Percentiles rank a stretch among this genome's conserved stretches.
Conservation (phyloP, 1,140 invertebrate genomes). For the Saccostrea echinata region DNA sequence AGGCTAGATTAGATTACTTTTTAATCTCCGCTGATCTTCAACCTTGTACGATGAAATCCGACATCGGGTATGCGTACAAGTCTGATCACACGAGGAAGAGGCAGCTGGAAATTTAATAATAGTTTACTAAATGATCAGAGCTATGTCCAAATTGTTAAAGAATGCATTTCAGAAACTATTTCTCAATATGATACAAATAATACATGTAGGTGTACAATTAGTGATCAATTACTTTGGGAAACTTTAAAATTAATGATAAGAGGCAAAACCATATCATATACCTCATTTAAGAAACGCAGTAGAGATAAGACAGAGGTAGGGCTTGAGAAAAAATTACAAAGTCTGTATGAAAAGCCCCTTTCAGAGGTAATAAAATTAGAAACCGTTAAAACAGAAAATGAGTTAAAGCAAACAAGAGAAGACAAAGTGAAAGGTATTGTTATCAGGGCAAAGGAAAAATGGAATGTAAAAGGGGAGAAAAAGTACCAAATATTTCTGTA, state of each 20-base stretch:
- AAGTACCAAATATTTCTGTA: no score
- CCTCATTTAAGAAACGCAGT: constrained; percentile 37
- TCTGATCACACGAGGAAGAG: no score
- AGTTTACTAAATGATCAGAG: constrained; percentile 36
- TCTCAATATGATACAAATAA: no score
- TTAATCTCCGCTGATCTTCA: neutral
- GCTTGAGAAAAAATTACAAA: neutral
- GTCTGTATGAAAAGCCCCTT: neutral
- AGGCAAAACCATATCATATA: constrained; percentile 47
- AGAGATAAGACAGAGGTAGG: constrained; percentile 29
- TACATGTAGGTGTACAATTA: no score
- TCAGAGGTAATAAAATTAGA: neutral
- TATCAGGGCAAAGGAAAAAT: constrained; percentile 39
- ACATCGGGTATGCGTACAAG: constrained; percentile 25
- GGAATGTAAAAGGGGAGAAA: no score
- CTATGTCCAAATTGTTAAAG: constrained; percentile 18
- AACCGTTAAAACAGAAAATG: constrained; percentile 6
- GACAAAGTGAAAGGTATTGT: constrained; percentile 45
- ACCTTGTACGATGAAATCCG: constrained; percentile 1
- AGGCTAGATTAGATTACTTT: no score
- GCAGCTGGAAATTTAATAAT: constrained; percentile 51
- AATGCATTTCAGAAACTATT: constrained; percentile 32
- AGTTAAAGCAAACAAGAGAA: constrained; percentile 35
- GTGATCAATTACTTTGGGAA: no score
- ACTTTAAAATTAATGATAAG: constrained; percentile 47